Conservation (phyloP, 2,797 vertebrate species). For the Galaxias olidus region DNA sequence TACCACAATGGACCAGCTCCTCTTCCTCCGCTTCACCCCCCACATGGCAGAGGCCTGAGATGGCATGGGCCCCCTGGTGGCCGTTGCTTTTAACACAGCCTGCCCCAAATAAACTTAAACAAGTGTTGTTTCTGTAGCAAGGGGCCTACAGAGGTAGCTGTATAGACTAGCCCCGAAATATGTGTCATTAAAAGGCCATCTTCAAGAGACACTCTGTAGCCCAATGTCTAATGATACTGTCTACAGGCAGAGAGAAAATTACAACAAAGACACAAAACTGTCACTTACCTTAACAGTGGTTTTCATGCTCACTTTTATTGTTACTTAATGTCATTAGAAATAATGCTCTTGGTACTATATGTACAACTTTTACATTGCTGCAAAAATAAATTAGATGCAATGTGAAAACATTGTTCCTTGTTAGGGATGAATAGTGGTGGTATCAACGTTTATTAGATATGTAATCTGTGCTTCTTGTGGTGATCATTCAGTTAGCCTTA, state of each 20-base stretch:
- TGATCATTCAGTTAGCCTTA: constrained; percentile 68
- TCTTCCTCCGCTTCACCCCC: constrained; percentile 78
- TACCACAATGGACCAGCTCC: constrained; percentile 83
- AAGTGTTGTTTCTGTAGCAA: constrained; percentile 49
- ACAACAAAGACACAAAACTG: constrained; percentile 36
- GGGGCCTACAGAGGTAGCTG: constrained; percentile 34
- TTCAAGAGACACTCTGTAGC: constrained; percentile 53
- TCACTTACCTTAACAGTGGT: constrained; percentile 40
- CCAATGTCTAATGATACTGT: constrained; percentile 58
- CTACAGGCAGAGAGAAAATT: constrained; percentile 43
- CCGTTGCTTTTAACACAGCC: constrained; percentile 80
- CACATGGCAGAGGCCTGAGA: constrained; percentile 82
- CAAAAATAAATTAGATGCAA: constrained; percentile 34
- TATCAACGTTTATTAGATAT: constrained; percentile 47
- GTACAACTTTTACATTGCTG: constrained; percentile 42
- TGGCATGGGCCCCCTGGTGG: constrained; percentile 82
- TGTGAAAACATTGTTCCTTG: constrained; percentile 27
- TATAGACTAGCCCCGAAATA: constrained; percentile 27
- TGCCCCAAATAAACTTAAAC: constrained; percentile 58
- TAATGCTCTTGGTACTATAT: constrained; percentile 49
- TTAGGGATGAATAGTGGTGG: constrained; percentile 32
- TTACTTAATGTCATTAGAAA: constrained; percentile 39
- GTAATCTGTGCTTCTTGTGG: constrained; percentile 62
- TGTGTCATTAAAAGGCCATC: constrained; percentile 50
- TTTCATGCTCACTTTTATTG: constrained; percentile 43